phyloP scores from a whole-genome alignment of 1,140 invertebrate species.

The Drosophila serrata region DNA sequence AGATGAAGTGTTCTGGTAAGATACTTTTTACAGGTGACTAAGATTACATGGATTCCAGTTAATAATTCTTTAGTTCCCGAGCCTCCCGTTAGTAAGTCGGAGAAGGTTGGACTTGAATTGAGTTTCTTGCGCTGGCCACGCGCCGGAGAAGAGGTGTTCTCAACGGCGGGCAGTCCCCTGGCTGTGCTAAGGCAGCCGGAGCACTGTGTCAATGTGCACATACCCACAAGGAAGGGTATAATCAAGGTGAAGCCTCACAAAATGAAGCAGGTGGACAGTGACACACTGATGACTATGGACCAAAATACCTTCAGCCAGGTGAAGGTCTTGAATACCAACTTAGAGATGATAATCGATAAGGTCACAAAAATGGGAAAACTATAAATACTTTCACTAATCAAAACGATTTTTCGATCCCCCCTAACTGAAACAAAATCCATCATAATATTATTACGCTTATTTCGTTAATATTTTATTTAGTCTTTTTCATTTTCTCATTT shows the following conservation, averaged over 20 bases:
- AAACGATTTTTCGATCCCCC: no score
- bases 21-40: background rate
- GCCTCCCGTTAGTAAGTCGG: background rate
- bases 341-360: background rate
- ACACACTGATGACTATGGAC: background rate
- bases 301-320: background rate
- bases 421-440: background rate
- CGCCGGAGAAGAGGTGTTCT: background rate
- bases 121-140: background rate
- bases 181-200: background rate
- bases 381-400: background rate
- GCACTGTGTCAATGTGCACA: background rate
- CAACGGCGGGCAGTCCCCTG: background rate
- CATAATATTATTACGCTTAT: constrained; percentile 48
- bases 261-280: background rate
- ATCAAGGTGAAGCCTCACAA: background rate
- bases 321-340: background rate
- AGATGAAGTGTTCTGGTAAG: constrained; percentile 43
- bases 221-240: background rate
- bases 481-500: constrained; percentile 82
- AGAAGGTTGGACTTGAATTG: background rate
- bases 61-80: background rate
- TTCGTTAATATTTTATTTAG: constrained; percentile 83
- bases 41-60: background rate
- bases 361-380: background rate